Evolutionary conservation across 2,797 vertebrate genomes (phyloP), one percentile per base, ranked within the genome.

Genomic region (Sternotherus odoratus): DNA sequence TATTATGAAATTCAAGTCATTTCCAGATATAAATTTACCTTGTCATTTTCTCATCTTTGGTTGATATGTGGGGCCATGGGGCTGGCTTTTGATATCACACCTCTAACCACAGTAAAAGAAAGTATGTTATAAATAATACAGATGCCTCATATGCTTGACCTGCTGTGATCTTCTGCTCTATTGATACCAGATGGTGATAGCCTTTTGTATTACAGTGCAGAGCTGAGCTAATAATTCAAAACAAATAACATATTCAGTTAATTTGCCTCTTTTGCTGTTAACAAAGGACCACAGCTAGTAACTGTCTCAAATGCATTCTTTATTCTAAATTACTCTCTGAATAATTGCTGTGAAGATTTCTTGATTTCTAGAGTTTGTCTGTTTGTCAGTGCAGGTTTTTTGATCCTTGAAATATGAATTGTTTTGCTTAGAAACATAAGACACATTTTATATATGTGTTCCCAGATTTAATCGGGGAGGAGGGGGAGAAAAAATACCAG

Each of bases 81-180:
- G 82, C 87, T 82, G 82, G 87, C 89, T 95, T 94, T 92, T 90
- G 90, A 85, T 94, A 92, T 78, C 79, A 83, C 84, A 91, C 39
- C 63, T 97, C 87, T 83, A 86, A 84, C 90, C 49, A 49, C 49
- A 87, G 90, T 36, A 96, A 90, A 94, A 80, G 60, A 79, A 94
- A 86, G 75, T n/a, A 39, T 0, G 0, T 79, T 91, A 77, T 91
- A 90, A 97, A 90, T 91, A 95, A 92, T 74, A 92, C 63, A 90
- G 83, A 33, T 4, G 89, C 79, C 43, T 92, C 87, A 81, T 72
- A 80, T 84, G 49, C 53, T 15, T 87, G 85, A 83, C 92, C 86
- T 80, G 83, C 78, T 83, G 51, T 60, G 84, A 91, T 8, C n/a
- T 43, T 51, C 69, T 26, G 54, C 80, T 88, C 57, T 81, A 83